Conservation (phyloP, 2,888 invertebrate genomes). For the Diplolepis rosae region DNA sequence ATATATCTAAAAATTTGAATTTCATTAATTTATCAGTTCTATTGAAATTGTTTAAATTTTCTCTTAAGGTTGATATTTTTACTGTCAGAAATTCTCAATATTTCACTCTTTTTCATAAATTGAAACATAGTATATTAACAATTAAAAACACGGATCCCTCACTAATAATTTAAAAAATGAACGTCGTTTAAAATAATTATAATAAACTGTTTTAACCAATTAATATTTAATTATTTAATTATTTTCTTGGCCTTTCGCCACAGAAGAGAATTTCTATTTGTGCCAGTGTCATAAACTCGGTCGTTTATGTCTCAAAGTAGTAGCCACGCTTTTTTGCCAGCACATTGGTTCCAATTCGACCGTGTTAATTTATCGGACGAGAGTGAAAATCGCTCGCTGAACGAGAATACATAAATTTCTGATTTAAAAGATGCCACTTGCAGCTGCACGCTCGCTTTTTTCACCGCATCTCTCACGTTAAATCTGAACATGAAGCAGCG, state of each 20-base stretch:
- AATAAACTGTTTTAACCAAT: not conserved
- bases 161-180: no score
- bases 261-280: not conserved
- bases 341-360: not conserved
- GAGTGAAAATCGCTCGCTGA: slow-evolving; percentile 22
- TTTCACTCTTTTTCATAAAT: no score
- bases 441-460: slow-evolving; percentile 21
- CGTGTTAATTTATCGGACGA: slow-evolving; percentile 29
- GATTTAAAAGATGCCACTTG: slow-evolving; percentile 26
- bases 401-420: slow-evolving; percentile 23
- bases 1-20: no score
- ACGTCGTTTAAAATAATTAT: no score
- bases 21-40: no score
- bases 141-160: not conserved
- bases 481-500: not conserved
- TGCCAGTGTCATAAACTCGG: not conserved
- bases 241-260: not conserved
- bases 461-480: not conserved
- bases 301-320: slow-evolving; percentile 5
- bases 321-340: slow-evolving; percentile 2
- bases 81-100: no score
- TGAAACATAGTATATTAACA: no score
- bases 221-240: not conserved
- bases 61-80: no score
- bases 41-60: no score